Evolutionary conservation across 1,140 invertebrate genomes (phyloP), one percentile per base, ranked within the genome.

Genomic region (Drosophila insularis): DNA sequence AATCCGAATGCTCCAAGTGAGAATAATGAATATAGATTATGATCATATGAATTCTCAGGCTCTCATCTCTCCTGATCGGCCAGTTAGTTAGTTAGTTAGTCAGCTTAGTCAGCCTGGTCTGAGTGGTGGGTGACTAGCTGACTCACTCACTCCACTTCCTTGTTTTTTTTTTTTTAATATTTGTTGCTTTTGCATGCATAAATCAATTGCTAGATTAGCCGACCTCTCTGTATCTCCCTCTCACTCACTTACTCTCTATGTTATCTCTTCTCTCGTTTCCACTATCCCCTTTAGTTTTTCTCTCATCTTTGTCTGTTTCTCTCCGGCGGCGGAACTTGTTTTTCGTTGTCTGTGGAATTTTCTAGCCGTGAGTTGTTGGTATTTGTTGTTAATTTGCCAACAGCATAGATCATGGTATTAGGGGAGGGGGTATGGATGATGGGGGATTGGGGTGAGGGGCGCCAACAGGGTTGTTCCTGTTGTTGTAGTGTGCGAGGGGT

Each of bases 81-180:
- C 19, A 17, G 43, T 46, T 46, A 17, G 43, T 46, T 46, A 17
- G 40, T 46, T 35, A 32, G 54, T 56, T 31, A 55, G 23, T 55
- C 31, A 17, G 17, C 8, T 27, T 27, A 27, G 27, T 27, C 27
- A 27, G 31, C 10, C n/a, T 21, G 50, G 27, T n/a, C 2, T 27
- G 27, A 60, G 27, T 53, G 31, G 40, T 46, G 35, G 43, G 46
- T 56, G 43, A 79, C 58, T 59, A 71, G 78, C 74, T 81, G 71
- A 86, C 74, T 86, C 74, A 86, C 74, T 86, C 74, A 81, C 67
- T 78, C 63, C 55, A 64, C 65, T 86, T 81, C 78, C 78, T 80
- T 17, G 64, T 79, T 73, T 23, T 27, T 27, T 79, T 73, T 23
- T 27, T 27, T 27, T 6, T 68, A 64, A 64, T 76, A 70, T 76